Evolutionary conservation across 2,888 invertebrate genomes (phyloP).

Genomic region (Boloria selene): DNA sequence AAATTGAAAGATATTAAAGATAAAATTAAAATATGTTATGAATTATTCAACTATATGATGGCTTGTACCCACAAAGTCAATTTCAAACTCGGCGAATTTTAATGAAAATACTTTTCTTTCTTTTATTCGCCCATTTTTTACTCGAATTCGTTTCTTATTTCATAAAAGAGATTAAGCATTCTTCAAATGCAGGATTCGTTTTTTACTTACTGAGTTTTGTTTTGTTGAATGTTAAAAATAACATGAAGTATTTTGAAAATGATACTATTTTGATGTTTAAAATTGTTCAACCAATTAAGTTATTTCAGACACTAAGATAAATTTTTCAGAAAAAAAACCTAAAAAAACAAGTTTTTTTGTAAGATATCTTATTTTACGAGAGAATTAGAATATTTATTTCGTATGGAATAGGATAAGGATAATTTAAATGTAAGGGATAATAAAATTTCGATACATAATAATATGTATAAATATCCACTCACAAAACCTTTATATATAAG

Average conservation of each 20-base stretch:
- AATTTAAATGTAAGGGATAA: no score
- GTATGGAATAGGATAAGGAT: no score
- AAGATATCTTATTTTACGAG: no score
- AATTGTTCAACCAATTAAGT: slow-evolving; percentile 14
- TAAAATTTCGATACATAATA: no score
- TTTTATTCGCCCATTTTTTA: slow-evolving; percentile 52
- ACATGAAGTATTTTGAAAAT: slow-evolving; percentile 15
- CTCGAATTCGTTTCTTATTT: slow-evolving; percentile 56
- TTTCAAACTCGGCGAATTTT: slow-evolving; percentile 40
- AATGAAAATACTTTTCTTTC: slow-evolving; percentile 59
- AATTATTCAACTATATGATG: slow-evolving; percentile 43
- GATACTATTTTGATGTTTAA: slow-evolving; percentile 5
- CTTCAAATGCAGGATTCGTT: slow-evolving; percentile 46
- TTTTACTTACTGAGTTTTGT: slow-evolving; percentile 25
- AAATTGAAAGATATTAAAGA: slow-evolving; percentile 24
- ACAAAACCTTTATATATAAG: no score
- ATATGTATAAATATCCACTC: no score
- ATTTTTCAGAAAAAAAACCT: no score
- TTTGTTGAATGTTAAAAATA: slow-evolving; percentile 20
- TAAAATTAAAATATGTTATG: slow-evolving; percentile 43
- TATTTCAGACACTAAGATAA: neutral
- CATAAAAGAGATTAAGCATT: slow-evolving; percentile 63
- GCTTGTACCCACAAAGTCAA: slow-evolving; percentile 44
- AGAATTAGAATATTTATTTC: no score
- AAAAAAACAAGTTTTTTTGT: no score